Evolutionary conservation across 2,797 vertebrate genomes (phyloP), one percentile per base, ranked within the genome.

Genomic region (Epinephelus awoara): DNA sequence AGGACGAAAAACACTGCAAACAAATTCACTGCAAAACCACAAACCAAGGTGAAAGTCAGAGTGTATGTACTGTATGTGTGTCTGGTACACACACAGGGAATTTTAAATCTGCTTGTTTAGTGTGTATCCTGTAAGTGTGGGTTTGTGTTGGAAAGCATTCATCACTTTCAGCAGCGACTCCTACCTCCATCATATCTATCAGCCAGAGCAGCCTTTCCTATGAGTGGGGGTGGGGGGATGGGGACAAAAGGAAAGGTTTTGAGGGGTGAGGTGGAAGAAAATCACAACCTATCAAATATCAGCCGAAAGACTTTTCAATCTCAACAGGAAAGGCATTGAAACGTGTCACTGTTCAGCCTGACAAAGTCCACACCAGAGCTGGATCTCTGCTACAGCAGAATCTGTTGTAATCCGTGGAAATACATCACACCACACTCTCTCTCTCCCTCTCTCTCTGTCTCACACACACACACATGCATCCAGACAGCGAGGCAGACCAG

Each of bases 131-230:
- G 38, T 47, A 23, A 59, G 55, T 79, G 73, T 49, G 56, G 19
- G 38, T 75, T 64, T 74, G 65, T 79, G 69, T 72, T 40, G 21
- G 29, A 81, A 72, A 67, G 54, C 59, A 84, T 74, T 81, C 63
- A 76, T 78, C 70, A 81, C 34, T 84, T 64, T 77, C 62, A 80
- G 63, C 34, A 71, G 65, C 29, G 70, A 86, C 79, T 94, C 94
- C 95, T 98, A 99, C 98, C 98, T 99, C 98, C 98, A 99, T 99
- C 95, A 99, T 97, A 96, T 99, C 98, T 96, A 99, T 97, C 75
- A 99, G 96, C 98, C 98, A 99, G 81, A 99, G 95, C 88, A 99
- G 97, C 75, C 97, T 95, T 90, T 99, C 98, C 98, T 94, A 85
- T 94, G 77, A 82, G 77, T 21, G 27, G 27, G 27, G 27, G 27